Conservation (phyloP, 2,113 vertebrate species). For the Tragelaphus buxtoni region DNA sequence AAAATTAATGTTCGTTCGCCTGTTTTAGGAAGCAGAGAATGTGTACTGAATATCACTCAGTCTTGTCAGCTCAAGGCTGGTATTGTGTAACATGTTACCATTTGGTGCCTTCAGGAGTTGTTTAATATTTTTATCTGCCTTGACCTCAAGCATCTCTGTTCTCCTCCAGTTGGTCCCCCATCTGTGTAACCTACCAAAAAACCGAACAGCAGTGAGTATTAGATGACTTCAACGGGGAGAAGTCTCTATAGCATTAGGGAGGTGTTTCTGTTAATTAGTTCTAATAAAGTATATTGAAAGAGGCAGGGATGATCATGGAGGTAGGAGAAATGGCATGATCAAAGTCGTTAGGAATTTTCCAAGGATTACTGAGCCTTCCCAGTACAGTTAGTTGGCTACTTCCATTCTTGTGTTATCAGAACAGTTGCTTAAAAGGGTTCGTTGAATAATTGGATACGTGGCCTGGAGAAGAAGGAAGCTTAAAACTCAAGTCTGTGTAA, state of each 20-base stretch:
- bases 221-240: background rate
- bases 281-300: background rate
- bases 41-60: background rate
- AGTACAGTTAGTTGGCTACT: background rate
- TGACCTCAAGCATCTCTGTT: background rate
- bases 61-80: background rate
- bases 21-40: background rate
- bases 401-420: background rate
- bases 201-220: background rate
- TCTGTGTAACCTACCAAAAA: background rate
- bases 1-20: background rate
- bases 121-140: constrained; percentile 11
- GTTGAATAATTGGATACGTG: background rate
- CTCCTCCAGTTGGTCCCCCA: background rate
- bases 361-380: background rate
- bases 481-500: background rate
- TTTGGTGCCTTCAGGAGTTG: background rate
- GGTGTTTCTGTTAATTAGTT: background rate
- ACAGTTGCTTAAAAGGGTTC: background rate
- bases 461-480: background rate
- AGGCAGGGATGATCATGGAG: background rate
- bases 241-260: background rate
- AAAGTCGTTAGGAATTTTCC: background rate
- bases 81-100: background rate
- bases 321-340: background rate